Percentiles rank a stretch among this genome's conserved stretches.
phyloP scores from a whole-genome alignment of 2,888 invertebrate species.

The Bombyx huttoni region DNA sequence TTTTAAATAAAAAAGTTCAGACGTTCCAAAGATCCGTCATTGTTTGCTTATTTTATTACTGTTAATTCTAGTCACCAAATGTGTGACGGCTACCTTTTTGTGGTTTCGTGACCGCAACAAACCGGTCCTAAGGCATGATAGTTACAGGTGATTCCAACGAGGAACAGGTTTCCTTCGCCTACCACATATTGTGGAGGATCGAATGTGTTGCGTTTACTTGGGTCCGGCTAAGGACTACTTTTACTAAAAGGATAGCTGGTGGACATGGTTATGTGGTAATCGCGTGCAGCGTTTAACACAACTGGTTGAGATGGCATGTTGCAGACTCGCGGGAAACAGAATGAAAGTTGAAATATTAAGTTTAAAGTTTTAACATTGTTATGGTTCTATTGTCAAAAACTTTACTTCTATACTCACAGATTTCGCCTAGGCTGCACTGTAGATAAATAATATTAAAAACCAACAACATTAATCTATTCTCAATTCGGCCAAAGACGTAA shows the following conservation, averaged over 20 bases:
- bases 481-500: too few relatives aligned
- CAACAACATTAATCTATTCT: too few relatives aligned
- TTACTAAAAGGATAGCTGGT: slow-evolving; percentile 18
- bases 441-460: too few relatives aligned
- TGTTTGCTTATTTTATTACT: not conserved
- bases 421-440: too few relatives aligned
- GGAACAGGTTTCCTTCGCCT: slow-evolving; percentile 40
- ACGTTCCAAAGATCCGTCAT: too few relatives aligned
- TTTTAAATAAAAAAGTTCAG: too few relatives aligned
- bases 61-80: slow-evolving; percentile 23
- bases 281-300: not conserved
- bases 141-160: slow-evolving; percentile 51
- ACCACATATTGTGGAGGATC: slow-evolving; percentile 34
- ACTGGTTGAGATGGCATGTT: not conserved
- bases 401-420: too few relatives aligned
- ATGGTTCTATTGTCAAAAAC: too few relatives aligned
- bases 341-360: not conserved
- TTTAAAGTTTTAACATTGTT: too few relatives aligned
- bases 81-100: slow-evolving; percentile 40
- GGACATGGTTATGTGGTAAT: slow-evolving; percentile 2
- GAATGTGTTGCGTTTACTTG: slow-evolving; percentile 13
- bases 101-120: slow-evolving; percentile 43
- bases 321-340: not conserved
- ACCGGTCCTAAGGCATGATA: slow-evolving; percentile 43
- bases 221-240: slow-evolving; percentile 25